Percentiles rank a stretch among this genome's conserved stretches.
Conservation (phyloP, 1,140 invertebrate species). For the Apis mellifera region DNA sequence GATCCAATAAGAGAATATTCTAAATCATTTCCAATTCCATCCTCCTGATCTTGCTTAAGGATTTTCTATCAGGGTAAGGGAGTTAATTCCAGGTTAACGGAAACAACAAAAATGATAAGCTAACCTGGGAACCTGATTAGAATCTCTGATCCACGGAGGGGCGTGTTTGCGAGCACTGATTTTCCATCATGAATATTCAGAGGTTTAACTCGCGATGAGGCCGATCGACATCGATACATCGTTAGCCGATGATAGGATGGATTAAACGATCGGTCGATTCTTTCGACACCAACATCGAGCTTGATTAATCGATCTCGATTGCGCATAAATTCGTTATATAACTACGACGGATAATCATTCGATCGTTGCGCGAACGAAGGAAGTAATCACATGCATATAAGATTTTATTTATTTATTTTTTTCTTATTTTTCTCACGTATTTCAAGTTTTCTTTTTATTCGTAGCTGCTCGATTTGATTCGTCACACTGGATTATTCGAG, state of each 20-base stretch:
- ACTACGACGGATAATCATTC: conserved; percentile 16
- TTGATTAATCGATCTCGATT: conserved; percentile 42
- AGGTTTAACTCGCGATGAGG: conserved; percentile 46
- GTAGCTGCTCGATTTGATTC: background rate
- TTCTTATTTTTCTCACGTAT: background rate
- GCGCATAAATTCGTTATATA: conserved; percentile 30
- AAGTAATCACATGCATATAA: background rate
- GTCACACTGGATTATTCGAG: no score
- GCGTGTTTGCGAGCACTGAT: conserved; percentile 9
- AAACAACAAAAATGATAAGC: conserved; percentile 25
- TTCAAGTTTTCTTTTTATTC: background rate
- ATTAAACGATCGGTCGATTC: conserved; percentile 45
- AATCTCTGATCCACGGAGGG: conserved; percentile 1
- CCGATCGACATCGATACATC: conserved; percentile 47
- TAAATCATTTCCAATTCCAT: background rate
- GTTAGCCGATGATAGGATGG: conserved; percentile 28
- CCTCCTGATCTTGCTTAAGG: background rate
- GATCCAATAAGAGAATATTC: background rate
- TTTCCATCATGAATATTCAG: conserved; percentile 48
- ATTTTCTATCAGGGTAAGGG: background rate
- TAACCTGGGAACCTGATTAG: conserved; percentile 16
- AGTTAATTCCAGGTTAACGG: conserved; percentile 15
- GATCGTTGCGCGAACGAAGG: background rate
- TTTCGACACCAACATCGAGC: conserved; percentile 19
- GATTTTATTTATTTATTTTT: no score